Conservation (phyloP, 1,140 invertebrate species). For the Lasioglossum albipes region DNA sequence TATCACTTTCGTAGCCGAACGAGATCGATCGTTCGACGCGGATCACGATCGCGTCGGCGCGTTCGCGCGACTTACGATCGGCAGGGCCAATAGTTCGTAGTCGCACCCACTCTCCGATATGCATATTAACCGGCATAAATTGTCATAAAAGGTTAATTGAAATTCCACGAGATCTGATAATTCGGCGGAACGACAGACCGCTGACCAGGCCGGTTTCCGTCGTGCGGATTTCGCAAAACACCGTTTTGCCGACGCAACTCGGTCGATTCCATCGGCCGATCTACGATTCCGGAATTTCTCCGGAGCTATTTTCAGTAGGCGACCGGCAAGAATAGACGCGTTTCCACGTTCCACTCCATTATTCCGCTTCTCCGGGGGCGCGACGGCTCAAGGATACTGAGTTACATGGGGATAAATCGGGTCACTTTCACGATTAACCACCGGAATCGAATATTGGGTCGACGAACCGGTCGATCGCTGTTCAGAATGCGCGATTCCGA, state of each 20-base stretch:
- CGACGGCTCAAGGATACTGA: background rate
- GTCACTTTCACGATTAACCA: slow-evolving; percentile 7
- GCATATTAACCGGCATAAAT: slow-evolving; percentile 37
- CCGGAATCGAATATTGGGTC: background rate
- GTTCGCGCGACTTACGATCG: background rate
- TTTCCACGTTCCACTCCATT: slow-evolving; percentile 21
- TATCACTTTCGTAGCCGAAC: too few relatives aligned
- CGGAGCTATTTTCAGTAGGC: slow-evolving; percentile 18
- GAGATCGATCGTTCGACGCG: background rate
- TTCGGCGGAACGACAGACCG: too few relatives aligned
- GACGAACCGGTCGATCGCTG: background rate
- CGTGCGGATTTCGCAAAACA: background rate
- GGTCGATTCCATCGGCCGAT: too few relatives aligned
- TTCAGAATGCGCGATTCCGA: too few relatives aligned
- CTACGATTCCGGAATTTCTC: slow-evolving; percentile 23
- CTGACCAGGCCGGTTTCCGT: too few relatives aligned
- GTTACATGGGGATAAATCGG: background rate
- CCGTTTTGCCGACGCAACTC: background rate
- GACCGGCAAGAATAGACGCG: background rate
- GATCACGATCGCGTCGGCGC: too few relatives aligned
- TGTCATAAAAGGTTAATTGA: slow-evolving; percentile 30
- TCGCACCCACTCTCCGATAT: slow-evolving; percentile 1
- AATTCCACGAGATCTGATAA: slow-evolving; percentile 26
- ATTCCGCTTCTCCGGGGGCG: background rate
- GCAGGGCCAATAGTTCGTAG: background rate